Percentiles rank a stretch among this genome's conserved stretches.
Evolutionary conservation across 2,797 vertebrate genomes (phyloP).

Genomic region (Silurus aristotelis): DNA sequence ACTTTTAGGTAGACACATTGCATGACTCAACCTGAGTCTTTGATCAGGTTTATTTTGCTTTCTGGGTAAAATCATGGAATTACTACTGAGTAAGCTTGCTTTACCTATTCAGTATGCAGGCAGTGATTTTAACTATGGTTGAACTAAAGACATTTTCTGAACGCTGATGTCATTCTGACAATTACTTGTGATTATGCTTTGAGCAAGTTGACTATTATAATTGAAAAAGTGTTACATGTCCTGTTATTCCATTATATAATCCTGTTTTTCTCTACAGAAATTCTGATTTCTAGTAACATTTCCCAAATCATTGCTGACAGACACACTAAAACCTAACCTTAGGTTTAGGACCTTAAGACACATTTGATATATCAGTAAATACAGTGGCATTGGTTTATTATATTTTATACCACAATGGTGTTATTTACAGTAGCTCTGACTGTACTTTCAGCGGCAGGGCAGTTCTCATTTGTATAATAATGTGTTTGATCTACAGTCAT

Average conservation of each 20-base stretch:
- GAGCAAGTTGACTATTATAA: conserved; percentile 5
- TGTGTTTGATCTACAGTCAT: not conserved
- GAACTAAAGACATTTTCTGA: not conserved
- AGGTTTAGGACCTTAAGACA: not conserved
- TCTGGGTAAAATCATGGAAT: not conserved
- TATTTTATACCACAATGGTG: not conserved
- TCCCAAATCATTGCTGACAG: not conserved
- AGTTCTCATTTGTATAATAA: not conserved
- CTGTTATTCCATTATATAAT: not conserved
- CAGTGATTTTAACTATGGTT: conserved; percentile 2
- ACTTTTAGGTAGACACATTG: not conserved
- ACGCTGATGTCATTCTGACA: not conserved
- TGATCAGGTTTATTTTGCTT: not conserved
- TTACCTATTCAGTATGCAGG: not conserved
- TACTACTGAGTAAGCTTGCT: not conserved
- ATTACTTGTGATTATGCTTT: conserved; percentile 26
- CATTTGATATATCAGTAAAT: not conserved
- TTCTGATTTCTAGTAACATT: not conserved
- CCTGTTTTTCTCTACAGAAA: not conserved
- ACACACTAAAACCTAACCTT: not conserved
- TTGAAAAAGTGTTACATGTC: not conserved
- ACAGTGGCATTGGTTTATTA: not conserved
- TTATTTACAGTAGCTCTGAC: not conserved
- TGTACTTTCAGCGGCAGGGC: no score
- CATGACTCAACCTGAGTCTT: not conserved